Evolutionary conservation across 1,140 invertebrate genomes (phyloP).

Genomic region (Eriosoma lanigerum): DNA sequence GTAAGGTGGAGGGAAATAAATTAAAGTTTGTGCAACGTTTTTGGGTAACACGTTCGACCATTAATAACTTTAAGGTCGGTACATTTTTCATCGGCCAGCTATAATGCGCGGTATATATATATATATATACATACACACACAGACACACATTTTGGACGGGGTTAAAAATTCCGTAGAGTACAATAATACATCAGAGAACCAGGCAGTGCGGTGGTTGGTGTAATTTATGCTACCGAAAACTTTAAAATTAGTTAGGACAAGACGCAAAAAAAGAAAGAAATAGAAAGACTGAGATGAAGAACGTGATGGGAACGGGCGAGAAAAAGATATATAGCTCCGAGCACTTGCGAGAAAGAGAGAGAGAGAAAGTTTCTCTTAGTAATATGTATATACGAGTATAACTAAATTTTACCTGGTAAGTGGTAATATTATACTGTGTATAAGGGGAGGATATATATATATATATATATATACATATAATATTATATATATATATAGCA

Average conservation of each 20-base stretch:
- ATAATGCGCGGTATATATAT: constrained; percentile 6
- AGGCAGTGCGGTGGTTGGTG: constrained; percentile 12
- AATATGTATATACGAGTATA: constrained; percentile 9
- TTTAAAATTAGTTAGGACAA: constrained; percentile 50
- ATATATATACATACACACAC: constrained; percentile 8
- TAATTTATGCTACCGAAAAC: constrained; percentile 49
- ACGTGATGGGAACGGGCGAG: not conserved
- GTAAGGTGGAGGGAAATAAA: constrained; percentile 28
- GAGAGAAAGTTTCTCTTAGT: constrained; percentile 29
- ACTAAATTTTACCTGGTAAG: constrained; percentile 37
- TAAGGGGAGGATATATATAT: constrained; percentile 7
- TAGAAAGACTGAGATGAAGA: not conserved
- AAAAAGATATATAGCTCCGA: not conserved
- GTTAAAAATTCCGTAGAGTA: constrained; percentile 48
- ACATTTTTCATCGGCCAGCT: constrained; percentile 48
- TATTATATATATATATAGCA: constrained; percentile 2
- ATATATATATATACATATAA: too few relatives aligned
- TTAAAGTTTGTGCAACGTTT: constrained; percentile 49
- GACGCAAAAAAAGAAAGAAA: not conserved
- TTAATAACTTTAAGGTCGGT: constrained; percentile 50
- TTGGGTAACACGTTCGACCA: constrained; percentile 44
- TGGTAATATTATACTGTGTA: not conserved
- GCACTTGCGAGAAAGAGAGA: too few relatives aligned
- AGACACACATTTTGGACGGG: constrained; percentile 28
- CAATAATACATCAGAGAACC: constrained; percentile 48